Evolutionary conservation across 92 coral and sea anemone species (phyloP).

Genomic region (Paragorgia papillata): DNA sequence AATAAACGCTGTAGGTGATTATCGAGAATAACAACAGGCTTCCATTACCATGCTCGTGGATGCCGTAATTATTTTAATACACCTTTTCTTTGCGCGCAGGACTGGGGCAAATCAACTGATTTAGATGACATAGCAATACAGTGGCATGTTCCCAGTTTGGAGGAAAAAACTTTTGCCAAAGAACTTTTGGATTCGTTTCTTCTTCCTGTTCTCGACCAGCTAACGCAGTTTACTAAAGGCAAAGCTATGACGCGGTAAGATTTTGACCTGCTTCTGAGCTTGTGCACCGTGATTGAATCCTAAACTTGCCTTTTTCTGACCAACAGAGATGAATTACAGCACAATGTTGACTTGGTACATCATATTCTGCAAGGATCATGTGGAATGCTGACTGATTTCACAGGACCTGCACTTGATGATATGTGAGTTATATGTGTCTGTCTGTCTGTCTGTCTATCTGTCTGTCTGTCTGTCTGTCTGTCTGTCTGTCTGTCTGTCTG

Average conservation of each 20-base stretch:
- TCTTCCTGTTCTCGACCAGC: conserved; percentile 76
- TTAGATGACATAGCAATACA: conserved; percentile 68
- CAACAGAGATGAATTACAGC: conserved; percentile 91
- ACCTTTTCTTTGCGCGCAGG: too few species aligned
- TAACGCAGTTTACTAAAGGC: conserved; percentile 73
- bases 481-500: conserved; percentile 5
- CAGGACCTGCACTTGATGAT: conserved; percentile 80
- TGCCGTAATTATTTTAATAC: too few species aligned
- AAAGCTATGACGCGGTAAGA: conserved; percentile 74
- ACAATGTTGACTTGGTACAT: conserved; percentile 73
- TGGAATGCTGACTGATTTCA: conserved; percentile 75
- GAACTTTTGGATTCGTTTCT: conserved; percentile 81
- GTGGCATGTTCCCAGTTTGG: conserved; percentile 90
- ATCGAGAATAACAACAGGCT: too few species aligned
- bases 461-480: conserved; percentile 1
- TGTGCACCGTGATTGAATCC: too few species aligned
- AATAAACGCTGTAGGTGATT: too few species aligned
- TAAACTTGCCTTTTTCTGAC: not conserved
- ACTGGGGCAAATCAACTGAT: conserved; percentile 95
- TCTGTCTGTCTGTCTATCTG: too few species aligned
- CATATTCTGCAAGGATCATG: conserved; percentile 81
- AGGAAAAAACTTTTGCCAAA: conserved; percentile 80
- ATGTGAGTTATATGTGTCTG: conserved; percentile 57
- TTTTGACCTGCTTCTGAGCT: not conserved
- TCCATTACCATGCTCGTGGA: too few species aligned